Conservation (phyloP, 2,888 invertebrate species). For the Cataglyphis altisquamis region DNA sequence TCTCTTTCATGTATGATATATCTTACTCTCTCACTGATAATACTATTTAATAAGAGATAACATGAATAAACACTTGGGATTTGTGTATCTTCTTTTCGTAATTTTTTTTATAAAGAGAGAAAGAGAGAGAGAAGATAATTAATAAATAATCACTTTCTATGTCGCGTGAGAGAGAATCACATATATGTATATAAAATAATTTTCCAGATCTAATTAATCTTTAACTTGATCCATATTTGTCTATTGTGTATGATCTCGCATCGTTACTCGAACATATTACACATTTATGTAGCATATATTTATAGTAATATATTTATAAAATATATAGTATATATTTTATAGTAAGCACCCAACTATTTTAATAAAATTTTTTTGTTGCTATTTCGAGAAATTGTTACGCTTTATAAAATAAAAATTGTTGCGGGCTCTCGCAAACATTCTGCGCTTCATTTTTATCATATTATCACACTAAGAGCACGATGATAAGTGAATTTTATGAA, state of each 20-base stretch:
- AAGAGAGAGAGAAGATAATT: neutral
- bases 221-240: neutral
- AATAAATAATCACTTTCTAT: neutral
- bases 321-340: neutral
- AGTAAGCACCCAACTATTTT: neutral
- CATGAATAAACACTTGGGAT: neutral
- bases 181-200: neutral
- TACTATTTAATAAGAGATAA: conserved; percentile 36
- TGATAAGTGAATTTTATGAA: neutral
- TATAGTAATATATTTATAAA: too few species aligned
- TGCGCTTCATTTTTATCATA: neutral
- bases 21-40: conserved; percentile 15
- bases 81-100: neutral
- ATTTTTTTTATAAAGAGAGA: neutral
- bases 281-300: neutral
- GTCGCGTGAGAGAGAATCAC: neutral
- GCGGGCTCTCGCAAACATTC: neutral
- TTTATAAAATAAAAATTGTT: neutral
- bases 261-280: neutral
- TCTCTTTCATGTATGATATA: conserved; percentile 10
- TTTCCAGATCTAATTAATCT: neutral
- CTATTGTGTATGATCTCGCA: neutral
- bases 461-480: neutral
- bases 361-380: neutral
- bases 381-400: neutral